Evolutionary conservation across 2,113 vertebrate species (phyloP).

Genomic region (Eulacestoma nigropectus): DNA sequence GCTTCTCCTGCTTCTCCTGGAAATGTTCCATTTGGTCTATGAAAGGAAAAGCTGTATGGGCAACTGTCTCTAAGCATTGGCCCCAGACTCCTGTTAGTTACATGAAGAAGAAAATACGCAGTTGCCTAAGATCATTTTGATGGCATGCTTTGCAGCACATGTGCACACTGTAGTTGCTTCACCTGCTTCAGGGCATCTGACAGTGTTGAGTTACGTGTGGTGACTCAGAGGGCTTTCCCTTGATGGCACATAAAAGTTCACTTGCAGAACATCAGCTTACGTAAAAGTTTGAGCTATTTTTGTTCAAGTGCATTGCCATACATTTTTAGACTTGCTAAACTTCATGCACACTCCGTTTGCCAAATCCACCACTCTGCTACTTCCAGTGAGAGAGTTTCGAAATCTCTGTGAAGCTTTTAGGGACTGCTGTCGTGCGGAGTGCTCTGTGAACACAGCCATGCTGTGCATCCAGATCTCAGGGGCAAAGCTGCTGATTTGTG

Average conservation of each 20-base stretch:
- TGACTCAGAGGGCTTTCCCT: slow-evolving; percentile 25
- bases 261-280: background rate
- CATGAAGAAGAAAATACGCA: background rate
- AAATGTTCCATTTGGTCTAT: background rate
- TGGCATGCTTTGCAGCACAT: background rate
- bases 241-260: background rate
- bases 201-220: background rate
- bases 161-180: background rate
- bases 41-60: background rate
- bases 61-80: background rate
- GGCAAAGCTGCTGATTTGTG: background rate
- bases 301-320: background rate
- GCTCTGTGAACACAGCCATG: background rate
- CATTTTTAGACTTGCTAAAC: slow-evolving; percentile 18
- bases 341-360: background rate
- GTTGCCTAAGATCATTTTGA: background rate
- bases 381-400: background rate
- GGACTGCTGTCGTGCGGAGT: background rate
- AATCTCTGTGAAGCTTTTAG: background rate
- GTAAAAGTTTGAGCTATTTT: slow-evolving; percentile 28
- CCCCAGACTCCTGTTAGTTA: background rate
- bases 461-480: background rate
- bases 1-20: background rate
- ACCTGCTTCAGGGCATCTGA: background rate
- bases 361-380: background rate